Evolutionary conservation across 2,113 vertebrate species (phyloP), one percentile per base, ranked within the genome.

Genomic region (Struthidea cinerea): DNA sequence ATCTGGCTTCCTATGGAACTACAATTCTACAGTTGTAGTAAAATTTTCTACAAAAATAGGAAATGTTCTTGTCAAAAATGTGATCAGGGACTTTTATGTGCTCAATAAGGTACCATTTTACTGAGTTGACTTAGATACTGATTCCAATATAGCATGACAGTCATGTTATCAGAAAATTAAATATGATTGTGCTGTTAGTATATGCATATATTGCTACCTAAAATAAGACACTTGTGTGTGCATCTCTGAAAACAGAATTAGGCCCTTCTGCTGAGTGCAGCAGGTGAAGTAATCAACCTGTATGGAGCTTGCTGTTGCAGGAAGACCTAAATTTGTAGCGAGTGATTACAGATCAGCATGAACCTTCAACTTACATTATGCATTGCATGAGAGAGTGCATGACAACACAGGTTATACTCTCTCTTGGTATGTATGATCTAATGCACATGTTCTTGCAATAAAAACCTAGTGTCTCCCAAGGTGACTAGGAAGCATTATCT

Each of bases 291-390:
- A 89, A 79, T 92, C 92, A 89, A 30, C 79, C 49, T 76, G 20
- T 39, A 64, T 30, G 65, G 69, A 79, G 32, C 46, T 76, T 81
- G 37, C 47, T 92, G 56, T 81, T 90, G 57, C 52, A 61, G 63
- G 46, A 82, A 68, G 49, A 88, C 65, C 76, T 93, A 61, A 50
- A 91, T 91, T 75, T 87, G 68, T 69, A 92, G 57, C 0, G 1
- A 65, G 49, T 61, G 69, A 82, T 91, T 89, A 92, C 65, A 91
- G 73, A 80, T 92, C 88, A 93, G 69, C 86, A 47, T 61, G 86
- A 94, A 84, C 53, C 68, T 93, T 93, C 60, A 42, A 17, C 27
- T 90, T 81, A 18, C 4, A 70, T 93, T 93, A 84, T 37, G 64
- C 8, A 6, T 75, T 90, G 60, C 86, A 23, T 68, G 80, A 92